phyloP scores from a whole-genome alignment of 2,888 invertebrate species.

The Monoplex corrugatus region DNA sequence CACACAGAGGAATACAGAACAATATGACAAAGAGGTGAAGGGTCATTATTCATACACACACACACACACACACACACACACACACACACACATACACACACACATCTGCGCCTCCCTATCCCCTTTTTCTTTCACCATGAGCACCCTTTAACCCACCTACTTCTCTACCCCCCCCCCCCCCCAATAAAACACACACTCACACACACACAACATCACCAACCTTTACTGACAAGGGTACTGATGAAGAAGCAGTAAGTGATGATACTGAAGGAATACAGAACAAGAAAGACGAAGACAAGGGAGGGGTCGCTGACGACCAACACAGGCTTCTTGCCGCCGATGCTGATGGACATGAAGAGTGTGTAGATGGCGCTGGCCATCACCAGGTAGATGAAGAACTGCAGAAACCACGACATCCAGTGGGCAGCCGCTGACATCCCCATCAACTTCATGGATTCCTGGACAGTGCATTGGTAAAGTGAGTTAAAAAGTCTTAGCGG shows the following conservation, averaged over 20 bases:
- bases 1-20: too few species aligned
- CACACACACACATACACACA: neutral
- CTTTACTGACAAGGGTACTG: slow-evolving; percentile 90
- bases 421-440: slow-evolving; percentile 91
- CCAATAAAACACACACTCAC: neutral
- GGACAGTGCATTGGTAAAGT: too few species aligned
- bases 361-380: slow-evolving; percentile 84
- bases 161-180: neutral
- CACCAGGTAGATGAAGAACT: slow-evolving; percentile 87
- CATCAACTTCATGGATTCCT: slow-evolving; percentile 96
- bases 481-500: too few species aligned
- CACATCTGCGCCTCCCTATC: neutral
- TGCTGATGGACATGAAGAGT: slow-evolving; percentile 73
- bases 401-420: slow-evolving; percentile 93
- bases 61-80: slow-evolving; percentile 25
- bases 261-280: slow-evolving; percentile 87
- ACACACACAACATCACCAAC: slow-evolving; percentile 37
- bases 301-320: slow-evolving; percentile 84
- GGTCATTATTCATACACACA: neutral
- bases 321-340: slow-evolving; percentile 65
- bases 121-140: neutral
- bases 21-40: too few species aligned
- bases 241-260: slow-evolving; percentile 91
- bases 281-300: slow-evolving; percentile 87
- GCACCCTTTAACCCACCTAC: neutral